Percentiles rank a stretch among this genome's conserved stretches.
These are phyloP conservation scores for Danio aesculapii DNA, from an alignment of 2,797 vertebrate species.

Conservation along the genomic window DNA sequence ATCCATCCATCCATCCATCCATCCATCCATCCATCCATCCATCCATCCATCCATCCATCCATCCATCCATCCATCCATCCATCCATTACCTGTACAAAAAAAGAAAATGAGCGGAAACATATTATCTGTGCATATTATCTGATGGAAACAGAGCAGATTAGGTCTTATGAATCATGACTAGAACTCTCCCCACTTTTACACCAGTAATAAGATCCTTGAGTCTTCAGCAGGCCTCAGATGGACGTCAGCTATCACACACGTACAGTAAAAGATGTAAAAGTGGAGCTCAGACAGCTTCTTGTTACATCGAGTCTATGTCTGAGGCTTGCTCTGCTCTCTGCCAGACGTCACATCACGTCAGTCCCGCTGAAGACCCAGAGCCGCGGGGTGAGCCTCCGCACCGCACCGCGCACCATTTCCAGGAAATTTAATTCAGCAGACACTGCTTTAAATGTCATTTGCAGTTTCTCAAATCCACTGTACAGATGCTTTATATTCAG, in stretches of 20 bases:
- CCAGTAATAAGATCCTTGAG: constrained; percentile 7
- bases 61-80: no score
- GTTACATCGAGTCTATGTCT: no score
- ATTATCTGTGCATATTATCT: no score
- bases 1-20: no score
- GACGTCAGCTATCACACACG: constrained; percentile 12
- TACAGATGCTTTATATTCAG: constrained; percentile 66
- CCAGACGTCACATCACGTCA: no score
- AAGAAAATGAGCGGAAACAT: no score
- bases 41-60: no score
- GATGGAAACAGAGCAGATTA: constrained; percentile 1
- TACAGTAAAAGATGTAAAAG: background rate
- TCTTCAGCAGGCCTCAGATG: constrained; percentile 25
- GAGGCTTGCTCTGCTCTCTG: no score
- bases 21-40: no score
- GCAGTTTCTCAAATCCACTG: constrained; percentile 54
- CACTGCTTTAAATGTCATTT: constrained; percentile 67
- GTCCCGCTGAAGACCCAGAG: constrained; percentile 8
- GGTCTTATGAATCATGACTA: constrained; percentile 3
- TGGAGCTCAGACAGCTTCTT: background rate
- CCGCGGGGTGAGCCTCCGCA: background rate
- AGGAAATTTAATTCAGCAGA: constrained; percentile 48
- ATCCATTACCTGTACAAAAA: no score
- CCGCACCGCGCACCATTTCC: background rate
- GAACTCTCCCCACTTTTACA: constrained; percentile 6